phyloP scores from a whole-genome alignment of 2,797 vertebrate genomes.

The Oreochromis mossambicus region DNA sequence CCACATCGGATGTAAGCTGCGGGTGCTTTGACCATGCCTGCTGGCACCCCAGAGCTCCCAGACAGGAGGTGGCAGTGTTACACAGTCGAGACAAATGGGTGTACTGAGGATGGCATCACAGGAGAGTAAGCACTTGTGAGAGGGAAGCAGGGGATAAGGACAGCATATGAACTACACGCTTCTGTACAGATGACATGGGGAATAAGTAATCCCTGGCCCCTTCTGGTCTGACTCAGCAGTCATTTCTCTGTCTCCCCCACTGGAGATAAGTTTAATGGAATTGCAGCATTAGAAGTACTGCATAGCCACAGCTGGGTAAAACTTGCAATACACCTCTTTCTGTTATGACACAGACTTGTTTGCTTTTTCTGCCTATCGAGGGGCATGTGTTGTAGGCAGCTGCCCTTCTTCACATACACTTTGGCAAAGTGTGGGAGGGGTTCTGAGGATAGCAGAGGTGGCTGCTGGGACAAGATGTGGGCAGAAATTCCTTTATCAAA shows the following conservation, averaged over 20 bases:
- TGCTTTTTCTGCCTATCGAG: slow-evolving; percentile 48
- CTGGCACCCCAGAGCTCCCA: slow-evolving; percentile 61
- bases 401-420: slow-evolving; percentile 41
- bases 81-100: slow-evolving; percentile 59
- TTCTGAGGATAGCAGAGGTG: slow-evolving; percentile 45
- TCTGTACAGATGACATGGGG: slow-evolving; percentile 62
- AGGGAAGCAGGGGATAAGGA: slow-evolving; percentile 50
- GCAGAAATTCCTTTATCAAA: slow-evolving; percentile 40
- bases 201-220: slow-evolving; percentile 63
- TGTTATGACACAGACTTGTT: slow-evolving; percentile 67
- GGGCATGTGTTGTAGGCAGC: slow-evolving; percentile 49
- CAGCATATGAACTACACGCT: slow-evolving; percentile 58
- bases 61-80: slow-evolving; percentile 78
- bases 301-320: slow-evolving; percentile 53
- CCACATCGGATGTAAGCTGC: not conserved
- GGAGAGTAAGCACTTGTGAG: slow-evolving; percentile 42
- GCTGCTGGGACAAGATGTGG: slow-evolving; percentile 30
- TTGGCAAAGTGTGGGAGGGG: slow-evolving; percentile 39
- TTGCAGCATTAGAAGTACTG: slow-evolving; percentile 59
- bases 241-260: slow-evolving; percentile 55
- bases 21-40: slow-evolving; percentile 11
- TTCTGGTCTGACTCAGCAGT: slow-evolving; percentile 70
- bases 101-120: slow-evolving; percentile 36
- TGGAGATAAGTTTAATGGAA: slow-evolving; percentile 69
- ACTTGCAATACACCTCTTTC: slow-evolving; percentile 58